A percentile compares a stretch with the other conserved stretches of the same genome.
phyloP scores from a whole-genome alignment of 2,888 invertebrate genomes.

The Caenorhabditis zanzibari region DNA sequence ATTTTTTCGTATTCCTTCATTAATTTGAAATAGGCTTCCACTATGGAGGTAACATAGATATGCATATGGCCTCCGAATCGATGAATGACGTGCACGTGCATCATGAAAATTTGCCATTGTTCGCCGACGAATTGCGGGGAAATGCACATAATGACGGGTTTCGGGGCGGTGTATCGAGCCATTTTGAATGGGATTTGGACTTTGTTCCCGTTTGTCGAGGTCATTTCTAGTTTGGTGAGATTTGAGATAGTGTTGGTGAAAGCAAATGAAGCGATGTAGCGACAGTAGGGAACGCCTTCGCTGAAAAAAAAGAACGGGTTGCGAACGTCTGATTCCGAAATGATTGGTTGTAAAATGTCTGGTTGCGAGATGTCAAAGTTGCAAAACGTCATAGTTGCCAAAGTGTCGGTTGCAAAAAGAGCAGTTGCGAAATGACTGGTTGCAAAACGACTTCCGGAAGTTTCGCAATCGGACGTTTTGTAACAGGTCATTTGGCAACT shows the following conservation, averaged over 20 bases:
- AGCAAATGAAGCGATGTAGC: slow-evolving; percentile 33
- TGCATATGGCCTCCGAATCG: slow-evolving; percentile 66
- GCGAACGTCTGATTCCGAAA: no score
- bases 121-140: slow-evolving; percentile 69
- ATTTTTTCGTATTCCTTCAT: slow-evolving; percentile 62
- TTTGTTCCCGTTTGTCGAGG: background rate
- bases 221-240: slow-evolving; percentile 21
- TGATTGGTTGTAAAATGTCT: no score
- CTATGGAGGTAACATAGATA: slow-evolving; percentile 64
- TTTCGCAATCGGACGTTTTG: no score
- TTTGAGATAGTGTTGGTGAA: slow-evolving; percentile 4
- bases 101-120: slow-evolving; percentile 68
- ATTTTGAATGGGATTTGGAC: slow-evolving; percentile 63
- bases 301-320: background rate
- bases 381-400: no score
- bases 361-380: no score
- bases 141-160: slow-evolving; percentile 64
- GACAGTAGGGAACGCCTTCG: slow-evolving; percentile 25
- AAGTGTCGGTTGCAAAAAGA: no score
- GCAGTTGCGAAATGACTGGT: no score
- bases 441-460: no score
- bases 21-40: slow-evolving; percentile 64
- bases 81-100: slow-evolving; percentile 66
- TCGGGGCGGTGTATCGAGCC: slow-evolving; percentile 35
- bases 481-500: no score